Evolutionary conservation across 2,797 vertebrate genomes (phyloP), one percentile per base, ranked within the genome.

Genomic region (Notamacropus eugenii): DNA sequence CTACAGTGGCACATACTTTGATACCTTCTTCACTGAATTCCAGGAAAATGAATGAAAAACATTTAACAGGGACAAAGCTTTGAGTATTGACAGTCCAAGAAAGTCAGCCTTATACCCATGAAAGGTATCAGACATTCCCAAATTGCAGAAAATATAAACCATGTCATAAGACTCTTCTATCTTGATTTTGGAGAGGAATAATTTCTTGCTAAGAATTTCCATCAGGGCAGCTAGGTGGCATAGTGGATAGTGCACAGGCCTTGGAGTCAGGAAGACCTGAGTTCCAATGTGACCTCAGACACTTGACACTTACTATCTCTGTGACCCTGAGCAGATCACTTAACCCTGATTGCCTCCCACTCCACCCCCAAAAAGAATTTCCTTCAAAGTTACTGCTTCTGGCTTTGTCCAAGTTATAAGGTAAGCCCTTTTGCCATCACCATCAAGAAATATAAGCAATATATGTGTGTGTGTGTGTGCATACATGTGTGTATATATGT

Each of bases 81-180:
- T 98, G 59, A 91, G 97, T 0, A 98, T 92, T 4, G 99, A 99
- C 98, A 99, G 99, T 93, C 98, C 99, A 0, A 99, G 99, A 91
- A 99, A 99, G 97, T 99, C 98, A 9, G 99, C 98, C 91, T n/a
- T 98, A 3, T 0, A 0, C 0, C 0, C 0, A 0, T 99, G 98
- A 54, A 99, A 99, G 0, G 99, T 99, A 0, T 99, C 99, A 19
- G 74, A 96, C 99, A 99, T 99, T 96, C 99, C 99, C 99, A 99
- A 99, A 93, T 98, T 98, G 34, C 93, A 93, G 95, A 99, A 98
- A 55, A 99, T 24, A 0, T 96, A 58, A 55, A 99, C 99, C 98
- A 99, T 91, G 97, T 99, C 98, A 0, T 99, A 99, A 1, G 74
- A 97, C 98, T 99, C 98, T 97, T 99, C 99, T 97, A 99, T 95